Evolutionary conservation across 2,797 vertebrate genomes (phyloP).

Genomic region (Mareca penelope): DNA sequence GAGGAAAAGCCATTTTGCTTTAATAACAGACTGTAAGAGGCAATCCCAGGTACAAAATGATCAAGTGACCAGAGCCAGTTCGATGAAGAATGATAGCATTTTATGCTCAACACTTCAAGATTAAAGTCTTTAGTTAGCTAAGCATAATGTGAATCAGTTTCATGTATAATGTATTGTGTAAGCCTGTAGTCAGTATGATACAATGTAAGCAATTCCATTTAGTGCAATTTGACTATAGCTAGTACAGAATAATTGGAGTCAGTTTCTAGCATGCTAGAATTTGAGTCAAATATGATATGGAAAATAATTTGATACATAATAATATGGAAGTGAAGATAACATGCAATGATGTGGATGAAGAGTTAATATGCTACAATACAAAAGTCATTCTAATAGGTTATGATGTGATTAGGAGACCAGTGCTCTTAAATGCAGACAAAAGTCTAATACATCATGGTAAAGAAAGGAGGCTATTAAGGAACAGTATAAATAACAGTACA

Average conservation of each 20-base stretch:
- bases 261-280: constrained; percentile 62
- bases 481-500: not conserved
- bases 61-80: constrained; percentile 68
- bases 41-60: constrained; percentile 66
- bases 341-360: constrained; percentile 42
- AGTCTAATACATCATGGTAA: not conserved
- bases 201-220: constrained; percentile 71
- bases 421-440: constrained; percentile 20
- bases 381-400: constrained; percentile 36
- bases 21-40: constrained; percentile 63
- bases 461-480: constrained; percentile 40
- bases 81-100: constrained; percentile 66
- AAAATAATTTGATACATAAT: constrained; percentile 44
- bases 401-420: constrained; percentile 17
- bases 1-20: constrained; percentile 67
- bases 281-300: constrained; percentile 50
- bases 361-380: constrained; percentile 42
- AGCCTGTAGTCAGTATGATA: constrained; percentile 57
- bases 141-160: constrained; percentile 68
- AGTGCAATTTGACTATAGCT: constrained; percentile 67
- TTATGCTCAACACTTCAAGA: constrained; percentile 63
- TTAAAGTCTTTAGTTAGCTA: constrained; percentile 70
- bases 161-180: constrained; percentile 70
- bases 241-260: constrained; percentile 71
- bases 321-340: constrained; percentile 32